Percentiles rank a stretch among this genome's conserved stretches.
These are phyloP conservation scores for Ectemnius cavifrons DNA, from an alignment of 2,888 invertebrate species.

Conservation along the genomic window DNA sequence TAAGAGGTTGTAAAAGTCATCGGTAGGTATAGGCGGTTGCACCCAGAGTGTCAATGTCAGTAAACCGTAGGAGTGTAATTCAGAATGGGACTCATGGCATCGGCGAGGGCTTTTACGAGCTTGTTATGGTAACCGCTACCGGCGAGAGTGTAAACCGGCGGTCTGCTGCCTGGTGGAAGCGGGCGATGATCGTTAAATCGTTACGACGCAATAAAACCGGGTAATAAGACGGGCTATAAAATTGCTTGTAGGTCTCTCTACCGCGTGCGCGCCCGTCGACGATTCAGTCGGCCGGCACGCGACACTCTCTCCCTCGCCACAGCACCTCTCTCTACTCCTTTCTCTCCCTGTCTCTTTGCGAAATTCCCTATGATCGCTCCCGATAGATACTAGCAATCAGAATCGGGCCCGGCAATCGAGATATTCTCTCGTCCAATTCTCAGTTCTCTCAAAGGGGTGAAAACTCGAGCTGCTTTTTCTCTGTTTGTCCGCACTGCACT, in stretches of 20 bases:
- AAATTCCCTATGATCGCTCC: conserved; percentile 5
- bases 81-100: conserved; percentile 69
- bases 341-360: conserved; percentile 30
- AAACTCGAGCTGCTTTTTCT: conserved; percentile 32
- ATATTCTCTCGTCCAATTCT: conserved; percentile 6
- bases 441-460: conserved; percentile 26
- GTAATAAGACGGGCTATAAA: conserved; percentile 75
- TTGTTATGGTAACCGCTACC: conserved; percentile 67
- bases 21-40: conserved; percentile 58
- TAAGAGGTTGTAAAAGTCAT: conserved; percentile 73
- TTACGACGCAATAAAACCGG: conserved; percentile 76
- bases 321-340: conserved; percentile 34
- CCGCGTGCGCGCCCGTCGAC: conserved; percentile 68
- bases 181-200: conserved; percentile 74
- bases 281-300: conserved; percentile 70
- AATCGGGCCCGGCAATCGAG: conserved; percentile 18
- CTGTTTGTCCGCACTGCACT: conserved; percentile 71
- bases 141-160: conserved; percentile 55
- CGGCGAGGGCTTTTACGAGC: conserved; percentile 65
- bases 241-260: conserved; percentile 64
- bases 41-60: conserved; percentile 69
- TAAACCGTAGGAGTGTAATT: conserved; percentile 67
- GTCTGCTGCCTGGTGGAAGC: conserved; percentile 56
- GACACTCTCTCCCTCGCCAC: conserved; percentile 68
- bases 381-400: background rate